Base-by-base conservation (phyloP, 2,797 vertebrate species). In the Paratrypauchen microcephalus region DNA sequence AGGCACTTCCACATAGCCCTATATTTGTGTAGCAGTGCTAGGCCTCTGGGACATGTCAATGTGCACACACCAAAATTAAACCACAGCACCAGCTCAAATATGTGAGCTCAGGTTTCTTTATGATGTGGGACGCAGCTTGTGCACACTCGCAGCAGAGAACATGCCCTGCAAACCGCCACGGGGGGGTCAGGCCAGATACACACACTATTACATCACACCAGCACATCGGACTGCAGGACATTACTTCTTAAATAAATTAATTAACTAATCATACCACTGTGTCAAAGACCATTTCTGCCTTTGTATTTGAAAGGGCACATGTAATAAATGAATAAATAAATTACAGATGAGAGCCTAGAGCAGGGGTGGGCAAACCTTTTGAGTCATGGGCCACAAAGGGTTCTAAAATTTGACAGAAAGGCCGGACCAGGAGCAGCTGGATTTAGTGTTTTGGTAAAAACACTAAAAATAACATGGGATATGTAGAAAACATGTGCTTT, bases 101-200 rank as follows among this genome's bases (percentile, higher is more conserved):
- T 63, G 69, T 39, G 70, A 78, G 62, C 30, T 84, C 58, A 60
- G 21, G 82, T 86, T 86, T 84, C 85, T 78, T 59, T 80, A 71
- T 66, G 69, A 57, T 58, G 55, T 65, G 69, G 63, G 73, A 73
- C 48, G 6, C 66, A 61, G 70, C 66, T 69, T 69, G 65, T 71
- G 71, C 16, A 26, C 56, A 67, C 45, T 2, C 21, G 72, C 73
- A 61, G 74, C 71, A 59, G 15, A 82, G 74, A 66, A 64, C 63
- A 75, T 78, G 71, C 50, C 67, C 68, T 68, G 65, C 64, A 66
- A 72, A 83, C 73, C 9, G 15, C 62, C 69, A 63, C 52, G 39
- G 72, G 61, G 58, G 50, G 74, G 74, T 47, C 65, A 62, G 73
- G 65, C 73, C 64, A 61, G 13, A 45, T 45, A 15, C 13, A 45